These are phyloP conservation scores for Smittia sp. DNA, from an alignment of 2,888 invertebrate species.

Conservation along the genomic window DNA sequence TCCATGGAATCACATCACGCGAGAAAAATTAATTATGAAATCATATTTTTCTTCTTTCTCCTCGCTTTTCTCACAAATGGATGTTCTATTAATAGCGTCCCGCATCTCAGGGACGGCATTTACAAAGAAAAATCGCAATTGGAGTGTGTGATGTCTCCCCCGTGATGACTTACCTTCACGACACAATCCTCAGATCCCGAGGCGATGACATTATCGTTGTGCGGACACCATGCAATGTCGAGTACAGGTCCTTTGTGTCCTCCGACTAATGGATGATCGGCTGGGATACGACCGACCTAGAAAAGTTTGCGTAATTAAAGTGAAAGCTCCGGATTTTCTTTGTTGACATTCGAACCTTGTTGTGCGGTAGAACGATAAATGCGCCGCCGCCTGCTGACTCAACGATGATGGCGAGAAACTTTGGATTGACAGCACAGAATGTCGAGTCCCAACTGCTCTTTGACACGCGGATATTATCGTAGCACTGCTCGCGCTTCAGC, in stretches of 20 bases:
- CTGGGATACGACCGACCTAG: slow-evolving; percentile 90
- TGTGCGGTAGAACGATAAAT: slow-evolving; percentile 90
- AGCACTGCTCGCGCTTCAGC: slow-evolving; percentile 92
- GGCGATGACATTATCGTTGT: slow-evolving; percentile 97
- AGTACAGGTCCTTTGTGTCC: slow-evolving; percentile 96
- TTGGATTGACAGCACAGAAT: slow-evolving; percentile 97
- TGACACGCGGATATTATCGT: slow-evolving; percentile 94
- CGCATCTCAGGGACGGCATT: slow-evolving; percentile 3
- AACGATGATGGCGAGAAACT: slow-evolving; percentile 94
- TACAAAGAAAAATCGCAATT: slow-evolving; percentile 26
- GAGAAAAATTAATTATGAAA: slow-evolving; percentile 14
- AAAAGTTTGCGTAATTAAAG: slow-evolving; percentile 35
- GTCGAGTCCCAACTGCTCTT: slow-evolving; percentile 98
- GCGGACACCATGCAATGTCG: slow-evolving; percentile 97
- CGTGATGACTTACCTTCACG: slow-evolving; percentile 64
- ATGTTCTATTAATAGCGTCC: slow-evolving; percentile 24
- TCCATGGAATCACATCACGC: slow-evolving; percentile 3
- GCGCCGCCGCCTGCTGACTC: slow-evolving; percentile 96
- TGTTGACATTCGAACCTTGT: slow-evolving; percentile 64
- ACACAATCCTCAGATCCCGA: slow-evolving; percentile 97
- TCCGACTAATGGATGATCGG: slow-evolving; percentile 90
- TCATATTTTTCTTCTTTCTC: not conserved
- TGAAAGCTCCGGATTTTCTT: not conserved
- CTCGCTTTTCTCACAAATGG: too few relatives aligned
- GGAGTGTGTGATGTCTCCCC: slow-evolving; percentile 9